Conservation (phyloP, 2,797 vertebrate species). For the Leuciscus waleckii region DNA sequence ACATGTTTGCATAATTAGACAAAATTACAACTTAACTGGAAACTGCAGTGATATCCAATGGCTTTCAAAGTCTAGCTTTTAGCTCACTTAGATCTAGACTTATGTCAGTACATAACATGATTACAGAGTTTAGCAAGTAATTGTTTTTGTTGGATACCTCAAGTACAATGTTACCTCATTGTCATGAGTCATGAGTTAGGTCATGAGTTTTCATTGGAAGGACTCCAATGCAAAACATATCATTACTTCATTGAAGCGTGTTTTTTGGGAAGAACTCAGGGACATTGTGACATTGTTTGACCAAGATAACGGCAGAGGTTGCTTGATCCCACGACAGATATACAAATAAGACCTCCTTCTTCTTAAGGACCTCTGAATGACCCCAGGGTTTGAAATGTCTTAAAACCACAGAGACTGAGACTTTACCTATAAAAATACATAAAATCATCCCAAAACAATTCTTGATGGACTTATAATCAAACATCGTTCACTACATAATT, state of each 20-base stretch:
- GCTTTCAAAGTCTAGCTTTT: neutral
- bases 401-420: too few species aligned
- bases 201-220: conserved; percentile 7
- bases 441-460: too few species aligned
- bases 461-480: too few species aligned
- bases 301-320: too few species aligned
- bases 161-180: conserved; percentile 7
- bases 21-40: neutral
- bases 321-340: too few species aligned
- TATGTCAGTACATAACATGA: neutral
- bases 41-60: neutral
- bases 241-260: conserved; percentile 20
- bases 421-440: too few species aligned
- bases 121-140: conserved; percentile 30
- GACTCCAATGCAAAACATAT: conserved; percentile 7
- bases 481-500: too few species aligned
- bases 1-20: neutral
- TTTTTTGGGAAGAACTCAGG: neutral
- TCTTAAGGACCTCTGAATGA: too few species aligned
- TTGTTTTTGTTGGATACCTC: conserved; percentile 38
- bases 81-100: neutral
- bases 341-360: too few species aligned
- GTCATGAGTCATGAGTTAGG: too few species aligned
- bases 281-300: conserved; percentile 32
- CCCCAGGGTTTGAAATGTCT: too few species aligned